Evolutionary conservation across 2,888 invertebrate genomes (phyloP).

Genomic region (Pecten maximus): DNA sequence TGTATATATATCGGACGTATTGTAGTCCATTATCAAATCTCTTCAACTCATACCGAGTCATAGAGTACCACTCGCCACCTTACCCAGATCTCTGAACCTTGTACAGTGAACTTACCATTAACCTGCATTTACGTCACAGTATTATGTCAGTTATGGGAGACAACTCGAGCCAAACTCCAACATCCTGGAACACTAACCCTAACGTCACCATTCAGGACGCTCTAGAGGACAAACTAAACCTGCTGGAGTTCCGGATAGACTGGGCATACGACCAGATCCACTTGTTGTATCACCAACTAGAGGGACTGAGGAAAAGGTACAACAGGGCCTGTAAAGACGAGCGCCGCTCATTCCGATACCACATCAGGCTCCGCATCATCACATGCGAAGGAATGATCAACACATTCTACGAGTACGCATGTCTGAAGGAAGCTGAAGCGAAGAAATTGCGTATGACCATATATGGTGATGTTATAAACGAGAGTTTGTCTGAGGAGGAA

Average conservation of each 20-base stretch:
- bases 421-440: conserved; percentile 61
- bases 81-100: background rate
- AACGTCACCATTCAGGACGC: background rate
- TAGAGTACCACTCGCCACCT: background rate
- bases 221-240: conserved; percentile 51
- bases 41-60: background rate
- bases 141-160: background rate
- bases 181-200: background rate
- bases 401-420: conserved; percentile 61
- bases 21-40: background rate
- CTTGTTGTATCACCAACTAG: conserved; percentile 54
- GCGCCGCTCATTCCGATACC: conserved; percentile 59
- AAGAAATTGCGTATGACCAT: conserved; percentile 58
- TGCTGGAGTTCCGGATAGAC: conserved; percentile 51
- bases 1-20: background rate
- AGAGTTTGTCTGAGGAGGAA: conserved; percentile 28
- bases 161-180: background rate
- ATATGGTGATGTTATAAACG: conserved; percentile 45
- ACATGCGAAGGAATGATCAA: conserved; percentile 62
- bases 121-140: no score
- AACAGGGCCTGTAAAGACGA: conserved; percentile 47
- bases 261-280: conserved; percentile 60
- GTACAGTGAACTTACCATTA: background rate
- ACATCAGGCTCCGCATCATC: conserved; percentile 61
- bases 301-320: conserved; percentile 58